phyloP scores from a whole-genome alignment of 2,113 vertebrate species.

The Oreochromis spilurus region DNA sequence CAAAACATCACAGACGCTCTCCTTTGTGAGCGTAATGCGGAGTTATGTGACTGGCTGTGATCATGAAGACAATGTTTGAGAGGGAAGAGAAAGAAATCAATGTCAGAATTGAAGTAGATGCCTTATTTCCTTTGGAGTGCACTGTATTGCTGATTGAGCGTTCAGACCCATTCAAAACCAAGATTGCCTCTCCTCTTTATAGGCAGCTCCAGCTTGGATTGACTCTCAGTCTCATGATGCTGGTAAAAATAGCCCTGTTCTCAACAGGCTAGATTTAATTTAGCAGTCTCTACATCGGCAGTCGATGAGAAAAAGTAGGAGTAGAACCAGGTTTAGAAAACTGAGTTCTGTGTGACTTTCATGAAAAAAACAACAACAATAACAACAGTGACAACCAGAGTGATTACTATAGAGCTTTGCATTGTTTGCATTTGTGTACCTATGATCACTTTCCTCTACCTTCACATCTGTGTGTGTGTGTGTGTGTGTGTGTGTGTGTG shows the following conservation, averaged over 20 bases:
- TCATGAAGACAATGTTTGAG: conserved; percentile 29
- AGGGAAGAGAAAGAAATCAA: conserved; percentile 51
- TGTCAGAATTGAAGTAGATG: conserved; percentile 49
- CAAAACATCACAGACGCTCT: background rate
- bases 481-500: background rate
- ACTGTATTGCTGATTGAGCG: conserved; percentile 61
- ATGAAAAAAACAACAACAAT: background rate
- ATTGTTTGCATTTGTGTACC: conserved; percentile 5
- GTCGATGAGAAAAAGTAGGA: conserved; percentile 30
- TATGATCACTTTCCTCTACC: background rate
- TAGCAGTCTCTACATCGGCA: conserved; percentile 43
- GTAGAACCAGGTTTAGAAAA: background rate
- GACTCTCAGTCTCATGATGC: conserved; percentile 66
- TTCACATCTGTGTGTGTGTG: background rate
- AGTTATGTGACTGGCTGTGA: conserved; percentile 20
- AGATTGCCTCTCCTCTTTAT: conserved; percentile 66
- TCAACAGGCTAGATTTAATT: conserved; percentile 69
- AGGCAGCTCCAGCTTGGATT: conserved; percentile 62
- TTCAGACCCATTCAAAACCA: conserved; percentile 58
- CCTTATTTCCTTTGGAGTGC: conserved; percentile 59
- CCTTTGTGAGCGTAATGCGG: background rate
- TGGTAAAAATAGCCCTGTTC: conserved; percentile 72
- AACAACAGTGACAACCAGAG: background rate
- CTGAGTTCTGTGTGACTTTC: background rate
- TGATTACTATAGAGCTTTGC: background rate